Base-by-base conservation (phyloP, 2,113 vertebrate species). In the Scartelaos histophorus region DNA sequence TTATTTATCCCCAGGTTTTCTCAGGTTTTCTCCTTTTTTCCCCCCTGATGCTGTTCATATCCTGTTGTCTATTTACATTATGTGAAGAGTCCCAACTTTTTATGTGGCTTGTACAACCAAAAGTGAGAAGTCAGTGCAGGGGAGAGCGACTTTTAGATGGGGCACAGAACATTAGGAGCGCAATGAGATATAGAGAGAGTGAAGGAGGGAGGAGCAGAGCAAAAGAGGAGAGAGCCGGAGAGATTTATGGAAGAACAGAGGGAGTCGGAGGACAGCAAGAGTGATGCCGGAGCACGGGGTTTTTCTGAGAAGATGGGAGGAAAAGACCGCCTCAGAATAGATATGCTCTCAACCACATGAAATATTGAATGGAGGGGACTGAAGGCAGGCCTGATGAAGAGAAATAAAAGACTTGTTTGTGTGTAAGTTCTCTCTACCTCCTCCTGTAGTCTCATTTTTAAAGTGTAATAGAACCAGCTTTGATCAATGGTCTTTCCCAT, bases 361-460 rank as follows among this genome's bases (percentile, higher is more conserved):
- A 93, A 93, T 94, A 94, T 93, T 94, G 92, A 93, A 92, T 75
- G 86, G 84, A 87, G 79, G 89, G 88, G 91, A 82, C 66, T 62
- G 88, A 93, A 93, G 91, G 93, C 91, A 85, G 83, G 83, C 87
- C 87, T 92, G 91, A 94, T 93, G 90, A 89, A 93, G 93, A 94
- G 91, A 93, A 94, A 94, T 93, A 92, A 88, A 92, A 92, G 89
- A 67, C 79, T 91, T 91, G 82, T 86, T 82, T 74, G 69, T 80
- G 66, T 62, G 58, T 70, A 71, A 73, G 78, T 73, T 79, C 17
- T 64, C 19, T n/a, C 17, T 38, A 64, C 17, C 61, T 38, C 61
- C 11, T 64, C 61, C 61, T n/a, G 25, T 25, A n/a, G 61, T 38
- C 61, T 64, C 29, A 64, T 64, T 64, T 38, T 35, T 43, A 64